Evolutionary conservation across 2,113 vertebrate species (phyloP).

Genomic region (Platichthys stellatus): DNA sequence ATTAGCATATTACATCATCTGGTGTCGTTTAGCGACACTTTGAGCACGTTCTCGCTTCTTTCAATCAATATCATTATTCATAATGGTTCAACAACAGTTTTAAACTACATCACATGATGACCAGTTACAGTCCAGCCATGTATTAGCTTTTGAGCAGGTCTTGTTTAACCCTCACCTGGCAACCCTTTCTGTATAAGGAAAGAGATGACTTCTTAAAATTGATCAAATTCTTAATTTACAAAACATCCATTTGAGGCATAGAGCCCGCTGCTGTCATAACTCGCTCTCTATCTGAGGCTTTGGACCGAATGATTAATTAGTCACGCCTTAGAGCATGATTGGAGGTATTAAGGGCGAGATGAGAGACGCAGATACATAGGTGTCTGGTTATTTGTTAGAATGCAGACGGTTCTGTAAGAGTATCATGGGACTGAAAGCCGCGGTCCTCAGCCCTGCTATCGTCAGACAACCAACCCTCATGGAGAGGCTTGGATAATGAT

Average conservation of each 20-base stretch:
- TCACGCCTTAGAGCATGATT: constrained; percentile 4
- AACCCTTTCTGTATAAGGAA: background rate
- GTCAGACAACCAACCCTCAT: constrained; percentile 67
- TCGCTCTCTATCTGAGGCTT: constrained; percentile 4
- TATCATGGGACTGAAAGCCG: constrained; percentile 59
- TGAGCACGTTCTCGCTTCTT: background rate
- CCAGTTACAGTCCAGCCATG: background rate
- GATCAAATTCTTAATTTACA: background rate
- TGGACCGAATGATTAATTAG: constrained; percentile 2
- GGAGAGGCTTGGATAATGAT: constrained; percentile 79
- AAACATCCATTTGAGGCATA: constrained; percentile 8
- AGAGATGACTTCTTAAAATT: background rate
- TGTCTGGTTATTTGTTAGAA: constrained; percentile 58
- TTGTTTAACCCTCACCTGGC: background rate
- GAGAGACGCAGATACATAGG: constrained; percentile 41
- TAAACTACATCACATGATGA: too few relatives aligned
- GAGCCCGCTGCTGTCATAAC: background rate
- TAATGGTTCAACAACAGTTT: background rate
- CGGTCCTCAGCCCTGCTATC: constrained; percentile 68
- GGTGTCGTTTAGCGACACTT: background rate
- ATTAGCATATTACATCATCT: background rate
- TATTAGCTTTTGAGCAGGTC: background rate
- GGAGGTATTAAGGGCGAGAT: constrained; percentile 27
- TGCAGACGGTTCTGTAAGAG: constrained; percentile 54
- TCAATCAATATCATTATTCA: background rate